These are phyloP conservation scores for Sebastes miniatus DNA, from an alignment of 2,797 vertebrate species.

Conservation along the genomic window DNA sequence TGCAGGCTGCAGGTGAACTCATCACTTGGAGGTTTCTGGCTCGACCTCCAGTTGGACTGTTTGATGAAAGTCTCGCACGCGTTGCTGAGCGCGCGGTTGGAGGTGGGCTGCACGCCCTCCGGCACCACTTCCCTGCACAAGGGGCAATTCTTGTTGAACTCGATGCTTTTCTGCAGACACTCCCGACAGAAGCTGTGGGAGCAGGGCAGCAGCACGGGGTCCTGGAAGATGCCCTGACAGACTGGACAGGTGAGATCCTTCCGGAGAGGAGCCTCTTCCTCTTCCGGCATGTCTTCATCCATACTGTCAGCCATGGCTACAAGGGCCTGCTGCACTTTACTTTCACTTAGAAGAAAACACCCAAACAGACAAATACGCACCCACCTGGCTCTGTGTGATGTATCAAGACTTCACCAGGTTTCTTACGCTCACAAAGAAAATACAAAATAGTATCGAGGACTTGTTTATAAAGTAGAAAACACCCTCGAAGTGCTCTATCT, in stretches of 20 bases:
- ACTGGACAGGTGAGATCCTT: constrained; percentile 85
- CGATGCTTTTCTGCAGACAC: constrained; percentile 70
- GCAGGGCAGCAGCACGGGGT: constrained; percentile 84
- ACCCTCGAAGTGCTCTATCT: background rate
- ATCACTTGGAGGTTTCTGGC: background rate
- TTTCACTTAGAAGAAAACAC: constrained; percentile 37
- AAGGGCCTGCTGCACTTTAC: background rate
- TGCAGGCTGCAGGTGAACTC: constrained; percentile 69
- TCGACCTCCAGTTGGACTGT: constrained; percentile 8
- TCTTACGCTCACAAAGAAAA: no score
- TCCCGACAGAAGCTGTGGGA: constrained; percentile 86
- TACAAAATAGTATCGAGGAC: fast-evolving
- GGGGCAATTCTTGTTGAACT: constrained; percentile 54
- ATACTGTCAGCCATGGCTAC: constrained; percentile 16
- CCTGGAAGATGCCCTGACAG: constrained; percentile 80
- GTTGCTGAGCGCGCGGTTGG: constrained; percentile 69
- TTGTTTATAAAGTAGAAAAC: background rate
- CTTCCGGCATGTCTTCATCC: constrained; percentile 48
- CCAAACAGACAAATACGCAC: background rate
- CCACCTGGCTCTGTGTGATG: fast-evolving
- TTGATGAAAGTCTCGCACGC: constrained; percentile 69
- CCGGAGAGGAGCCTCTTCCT: constrained; percentile 22
- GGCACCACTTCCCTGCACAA: constrained; percentile 60
- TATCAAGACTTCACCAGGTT: background rate
- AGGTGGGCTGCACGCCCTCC: constrained; percentile 42